Conservation (phyloP, 2,113 vertebrate species). For the Equus quagga region DNA sequence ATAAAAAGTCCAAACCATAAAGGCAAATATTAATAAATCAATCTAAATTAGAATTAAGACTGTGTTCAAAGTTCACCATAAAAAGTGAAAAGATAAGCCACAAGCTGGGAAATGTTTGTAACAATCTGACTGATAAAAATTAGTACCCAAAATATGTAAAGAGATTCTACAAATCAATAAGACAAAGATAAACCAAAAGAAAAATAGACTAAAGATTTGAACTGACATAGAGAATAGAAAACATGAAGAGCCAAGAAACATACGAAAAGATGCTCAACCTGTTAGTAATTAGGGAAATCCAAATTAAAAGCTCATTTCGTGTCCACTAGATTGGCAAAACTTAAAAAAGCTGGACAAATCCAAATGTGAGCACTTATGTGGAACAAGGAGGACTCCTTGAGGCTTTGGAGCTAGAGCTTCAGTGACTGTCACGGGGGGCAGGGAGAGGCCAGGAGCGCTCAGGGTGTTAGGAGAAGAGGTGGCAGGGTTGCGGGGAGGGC, state of each 20-base stretch:
- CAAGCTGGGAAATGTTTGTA: background rate
- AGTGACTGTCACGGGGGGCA: background rate
- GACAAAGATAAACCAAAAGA: background rate
- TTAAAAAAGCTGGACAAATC: background rate
- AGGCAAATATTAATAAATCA: background rate
- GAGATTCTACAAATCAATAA: slow-evolving; percentile 34
- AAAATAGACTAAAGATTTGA: background rate
- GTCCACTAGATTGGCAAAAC: background rate
- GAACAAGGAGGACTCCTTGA: background rate
- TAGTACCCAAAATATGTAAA: slow-evolving; percentile 4
- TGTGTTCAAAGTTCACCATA: background rate
- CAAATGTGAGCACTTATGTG: background rate
- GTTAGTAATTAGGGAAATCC: slow-evolving; percentile 7
- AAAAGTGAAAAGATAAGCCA: background rate
- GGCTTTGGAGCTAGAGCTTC: background rate
- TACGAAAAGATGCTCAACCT: slow-evolving; percentile 8
- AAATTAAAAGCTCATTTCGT: background rate
- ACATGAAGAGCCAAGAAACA: background rate
- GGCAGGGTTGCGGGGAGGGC: background rate
- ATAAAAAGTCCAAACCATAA: background rate
- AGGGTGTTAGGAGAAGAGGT: background rate
- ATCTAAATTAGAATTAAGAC: background rate
- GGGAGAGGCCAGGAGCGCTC: background rate
- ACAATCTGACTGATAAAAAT: slow-evolving; percentile 10
- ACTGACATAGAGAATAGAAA: slow-evolving; percentile 7